phyloP scores from a whole-genome alignment of 2,888 invertebrate species.

The Lithosia quadra region DNA sequence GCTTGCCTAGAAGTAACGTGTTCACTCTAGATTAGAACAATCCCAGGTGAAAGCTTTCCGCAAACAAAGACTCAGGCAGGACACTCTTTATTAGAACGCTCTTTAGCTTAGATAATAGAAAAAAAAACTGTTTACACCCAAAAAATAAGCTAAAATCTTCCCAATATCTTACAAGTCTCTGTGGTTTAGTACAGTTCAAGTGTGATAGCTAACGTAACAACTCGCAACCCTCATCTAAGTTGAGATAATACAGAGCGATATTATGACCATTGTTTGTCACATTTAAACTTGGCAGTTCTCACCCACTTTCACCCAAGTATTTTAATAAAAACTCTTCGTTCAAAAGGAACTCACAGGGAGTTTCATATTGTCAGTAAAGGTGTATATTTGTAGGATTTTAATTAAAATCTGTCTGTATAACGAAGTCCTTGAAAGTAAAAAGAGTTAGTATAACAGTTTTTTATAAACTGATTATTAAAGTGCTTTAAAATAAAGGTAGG shows the following conservation, averaged over 20 bases:
- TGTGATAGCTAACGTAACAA: conserved; percentile 31
- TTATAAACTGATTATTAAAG: conserved; percentile 2
- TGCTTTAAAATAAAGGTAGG: background rate
- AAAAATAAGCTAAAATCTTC: background rate
- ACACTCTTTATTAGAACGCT: too few species aligned
- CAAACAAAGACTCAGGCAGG: too few species aligned
- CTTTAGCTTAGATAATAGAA: background rate
- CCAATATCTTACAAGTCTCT: background rate
- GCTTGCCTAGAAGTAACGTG: too few species aligned
- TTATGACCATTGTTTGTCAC: conserved; percentile 59
- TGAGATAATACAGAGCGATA: conserved; percentile 46
- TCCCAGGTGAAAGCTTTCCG: too few species aligned
- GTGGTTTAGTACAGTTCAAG: conserved; percentile 11
- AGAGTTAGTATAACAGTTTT: conserved; percentile 3
- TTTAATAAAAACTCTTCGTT: conserved; percentile 61
- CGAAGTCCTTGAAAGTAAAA: conserved; percentile 38
- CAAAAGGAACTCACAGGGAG: conserved; percentile 51
- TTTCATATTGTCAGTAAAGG: conserved; percentile 53
- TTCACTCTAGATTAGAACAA: too few species aligned
- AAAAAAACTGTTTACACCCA: background rate
- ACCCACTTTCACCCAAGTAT: conserved; percentile 49
- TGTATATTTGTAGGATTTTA: conserved; percentile 74
- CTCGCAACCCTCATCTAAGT: conserved; percentile 50
- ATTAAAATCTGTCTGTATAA: conserved; percentile 62
- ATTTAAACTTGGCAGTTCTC: conserved; percentile 52